Base-by-base conservation (phyloP, 2,113 vertebrate genomes). In the Scomber colias region DNA sequence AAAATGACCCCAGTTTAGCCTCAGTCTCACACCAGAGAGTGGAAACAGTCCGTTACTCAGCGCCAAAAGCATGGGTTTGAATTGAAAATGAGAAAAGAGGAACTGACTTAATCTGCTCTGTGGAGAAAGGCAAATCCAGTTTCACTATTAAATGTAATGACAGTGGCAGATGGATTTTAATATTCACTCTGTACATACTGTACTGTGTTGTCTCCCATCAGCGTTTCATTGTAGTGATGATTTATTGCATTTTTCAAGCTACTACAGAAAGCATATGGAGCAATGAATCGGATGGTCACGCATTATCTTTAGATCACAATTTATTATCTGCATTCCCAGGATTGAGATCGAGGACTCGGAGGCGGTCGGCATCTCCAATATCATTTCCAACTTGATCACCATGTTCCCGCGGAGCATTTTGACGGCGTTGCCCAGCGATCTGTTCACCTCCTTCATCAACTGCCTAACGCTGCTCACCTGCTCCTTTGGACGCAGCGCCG, bases 271-370 rank as follows among this genome's bases (percentile, higher is more conserved):
- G 17, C 11, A 31, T 19, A 9, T 2, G 10, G 17, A 44, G 11
- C 21, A 27, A 5, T 21, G 35, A 14, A 24, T 48, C 16, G 30
- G 16, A 11, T 0, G 3, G 16, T 11, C 9, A 11, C 3, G 45
- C 61, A 46, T 50, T 30, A 4, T 40, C 45, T 65, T 16, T 31
- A 55, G 14, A 17, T 50, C 11, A 11, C 2, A 19, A 60, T 71
- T 61, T 62, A 12, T 70, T 12, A 15, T 81, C 90, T 92, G 54
- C 87, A 70, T 89, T 93, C 1, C 16, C 92, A 99, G 98, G 92
- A 98, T 99, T 90, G 98, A 99, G 95, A 98, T 99, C 78, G 98
- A 99, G 92, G 98, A 99, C 92, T 99, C 97, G 0, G 98, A 99
- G 95, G 98, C 98, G 1, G 96, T 99, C 62, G 98, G 98, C 45